Evolutionary conservation across 2,113 vertebrate genomes (phyloP), one percentile per base, ranked within the genome.

Genomic region (Malurus melanocephalus): DNA sequence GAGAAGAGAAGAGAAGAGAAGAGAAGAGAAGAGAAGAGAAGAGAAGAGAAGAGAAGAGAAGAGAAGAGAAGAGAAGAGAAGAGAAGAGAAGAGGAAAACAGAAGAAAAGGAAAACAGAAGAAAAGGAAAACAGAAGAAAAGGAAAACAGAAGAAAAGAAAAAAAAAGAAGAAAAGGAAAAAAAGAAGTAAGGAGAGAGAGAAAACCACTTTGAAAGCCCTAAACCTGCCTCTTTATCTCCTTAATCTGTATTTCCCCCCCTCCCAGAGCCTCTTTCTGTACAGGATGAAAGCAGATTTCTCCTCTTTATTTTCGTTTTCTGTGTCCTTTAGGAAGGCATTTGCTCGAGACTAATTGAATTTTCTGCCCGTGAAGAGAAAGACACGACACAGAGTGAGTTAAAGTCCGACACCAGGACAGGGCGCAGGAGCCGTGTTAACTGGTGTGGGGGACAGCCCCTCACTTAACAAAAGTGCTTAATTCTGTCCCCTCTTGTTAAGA

Each of bases 301-400:
- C 82, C 91, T 94, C 94, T 92, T 93, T 90, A 81, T 75, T 85
- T 93, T 79, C 53, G 4, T 90, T 94, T 94, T 97, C 95, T 97
- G 94, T 91, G 91, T 91, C 94, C 96, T 95, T 96, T 95, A 97
- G 95, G 94, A 85, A 93, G 93, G 93, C 97, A 97, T 96, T 98
- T 98, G 97, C 97, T 98, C 91, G 97, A 97, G 96, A 97, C 98
- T 98, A 98, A 98, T 97, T 97, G 95, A 97, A 98, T 98, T 98
- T 98, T 98, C 97, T 97, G 98, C 97, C 96, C 73, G 7, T 85
- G 94, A 94, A 96, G 92, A 96, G 89, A 94, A 94, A 95, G 94
- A 94, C 91, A 95, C 76, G 94, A 90, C 86, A 85, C 45, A 65
- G 88, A 96, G 94, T 87, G 90, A 93, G 92, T 96, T 96, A 94